Evolutionary conservation across 2,113 vertebrate species (phyloP).

Genomic region (Capreolus pygargus): DNA sequence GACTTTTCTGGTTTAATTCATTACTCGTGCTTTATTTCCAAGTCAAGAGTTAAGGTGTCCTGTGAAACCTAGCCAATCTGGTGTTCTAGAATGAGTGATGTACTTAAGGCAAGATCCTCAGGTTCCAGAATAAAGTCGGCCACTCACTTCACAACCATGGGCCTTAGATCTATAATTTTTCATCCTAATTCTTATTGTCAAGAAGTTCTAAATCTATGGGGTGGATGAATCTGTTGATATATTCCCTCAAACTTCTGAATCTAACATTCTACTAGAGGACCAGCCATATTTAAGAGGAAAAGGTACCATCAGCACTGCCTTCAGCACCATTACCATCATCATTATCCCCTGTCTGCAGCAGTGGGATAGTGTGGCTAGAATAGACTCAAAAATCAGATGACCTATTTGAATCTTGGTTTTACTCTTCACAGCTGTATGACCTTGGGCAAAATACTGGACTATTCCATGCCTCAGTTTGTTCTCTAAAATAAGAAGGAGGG

Average conservation of each 20-base stretch:
- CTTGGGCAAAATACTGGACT: background rate
- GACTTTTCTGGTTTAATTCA: background rate
- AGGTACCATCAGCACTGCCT: background rate
- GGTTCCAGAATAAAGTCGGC: background rate
- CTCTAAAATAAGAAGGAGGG: background rate
- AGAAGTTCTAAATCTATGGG: background rate
- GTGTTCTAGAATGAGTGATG: background rate
- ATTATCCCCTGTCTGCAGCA: background rate
- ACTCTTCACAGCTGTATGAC: background rate
- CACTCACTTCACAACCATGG: background rate
- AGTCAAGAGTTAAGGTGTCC: background rate
- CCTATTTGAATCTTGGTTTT: background rate
- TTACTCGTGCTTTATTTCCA: background rate
- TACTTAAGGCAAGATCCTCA: background rate
- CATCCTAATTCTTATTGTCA: background rate
- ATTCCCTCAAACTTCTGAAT: background rate
- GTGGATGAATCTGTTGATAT: background rate
- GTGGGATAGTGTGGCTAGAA: background rate
- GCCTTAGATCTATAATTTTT: background rate
- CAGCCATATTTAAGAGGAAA: background rate
- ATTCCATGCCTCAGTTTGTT: background rate
- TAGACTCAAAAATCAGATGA: background rate
- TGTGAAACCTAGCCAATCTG: background rate
- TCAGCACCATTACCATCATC: background rate
- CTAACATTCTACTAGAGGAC: background rate